Base-by-base conservation (phyloP, 1,140 invertebrate genomes). In the Schlechtendalia chinensis region DNA sequence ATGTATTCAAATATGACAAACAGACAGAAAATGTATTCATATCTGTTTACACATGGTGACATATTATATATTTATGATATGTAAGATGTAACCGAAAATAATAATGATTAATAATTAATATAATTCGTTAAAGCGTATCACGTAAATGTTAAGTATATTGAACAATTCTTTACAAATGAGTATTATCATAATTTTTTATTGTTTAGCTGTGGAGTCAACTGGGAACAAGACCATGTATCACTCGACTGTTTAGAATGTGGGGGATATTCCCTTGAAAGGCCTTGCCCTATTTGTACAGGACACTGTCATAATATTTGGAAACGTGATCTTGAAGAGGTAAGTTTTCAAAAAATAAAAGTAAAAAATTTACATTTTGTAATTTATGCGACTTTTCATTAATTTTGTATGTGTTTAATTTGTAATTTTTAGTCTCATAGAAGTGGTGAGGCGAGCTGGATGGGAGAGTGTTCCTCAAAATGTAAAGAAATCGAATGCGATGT, bases 181-280 rank as follows among this genome's bases (percentile, higher is more conserved):
- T 69, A 32, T n/a, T n/a, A 22, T 69, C 45, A 50, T 69, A 24
- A 27, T 74, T 82, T n/a, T 75, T 65, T 74, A 82, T 27, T 65
- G 82, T 86, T 29, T 85, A 91, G 91, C 84, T 95, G 93, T 86
- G 93, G 93, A 29, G 92, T 94, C 5, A 92, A 91, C 83, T 95
- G 93, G 93, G 89, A 88, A 82, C 91, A 94, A 83, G 89, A 92
- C 81, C 92, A 94, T 83, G 91, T 93, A 19, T 93, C 92, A 6
- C 85, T 93, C 12, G 93, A 93, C 84, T 95, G 93, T 86, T 87
- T 88, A 50, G 93, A 95, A 85, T 95, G 93, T 85, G 93, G 93
- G 54, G 93, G 93, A 65, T 94, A 93, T 83, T 91, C 92, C 47
- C 86, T 94, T 82, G 87, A 90, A 81, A 87, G 93, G 82, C 92